These are phyloP conservation scores for Mugil cephalus DNA, from an alignment of 2,113 vertebrate genomes.

Conservation along the genomic window DNA sequence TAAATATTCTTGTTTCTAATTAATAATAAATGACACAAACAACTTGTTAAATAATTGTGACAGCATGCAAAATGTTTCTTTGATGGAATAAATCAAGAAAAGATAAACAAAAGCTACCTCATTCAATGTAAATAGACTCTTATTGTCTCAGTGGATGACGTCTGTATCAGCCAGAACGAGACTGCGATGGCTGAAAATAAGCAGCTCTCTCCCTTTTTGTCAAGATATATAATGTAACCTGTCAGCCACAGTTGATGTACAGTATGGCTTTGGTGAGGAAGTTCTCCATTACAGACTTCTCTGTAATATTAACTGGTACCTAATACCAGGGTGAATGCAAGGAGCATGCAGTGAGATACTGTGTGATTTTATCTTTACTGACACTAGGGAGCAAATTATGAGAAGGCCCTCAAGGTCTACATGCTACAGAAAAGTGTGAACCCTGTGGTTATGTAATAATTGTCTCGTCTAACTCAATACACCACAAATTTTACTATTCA, in stretches of 20 bases:
- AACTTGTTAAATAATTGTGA: conserved; percentile 34
- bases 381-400: conserved; percentile 65
- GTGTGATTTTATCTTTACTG: conserved; percentile 60
- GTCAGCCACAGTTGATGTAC: conserved; percentile 34
- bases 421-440: conserved; percentile 55
- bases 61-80: conserved; percentile 25
- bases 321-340: conserved; percentile 12
- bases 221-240: conserved; percentile 43
- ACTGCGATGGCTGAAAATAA: conserved; percentile 17
- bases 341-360: conserved; percentile 13
- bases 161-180: conserved; percentile 21
- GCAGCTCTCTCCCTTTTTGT: conserved; percentile 41
- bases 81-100: conserved; percentile 43
- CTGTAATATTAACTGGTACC: conserved; percentile 33
- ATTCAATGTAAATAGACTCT: conserved; percentile 48
- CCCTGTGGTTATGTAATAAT: conserved; percentile 71
- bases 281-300: conserved; percentile 9
- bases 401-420: conserved; percentile 58
- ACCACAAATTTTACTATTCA: conserved; percentile 19
- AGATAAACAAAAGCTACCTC: conserved; percentile 36
- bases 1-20: neutral
- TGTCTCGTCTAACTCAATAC: conserved; percentile 45
- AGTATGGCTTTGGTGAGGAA: conserved; percentile 11
- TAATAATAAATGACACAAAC: conserved; percentile 14
- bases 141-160: conserved; percentile 31